Percentiles rank a stretch among this genome's conserved stretches.
These are phyloP conservation scores for Azemiops feae DNA, from an alignment of 2,113 vertebrate species.

Conservation along the genomic window DNA sequence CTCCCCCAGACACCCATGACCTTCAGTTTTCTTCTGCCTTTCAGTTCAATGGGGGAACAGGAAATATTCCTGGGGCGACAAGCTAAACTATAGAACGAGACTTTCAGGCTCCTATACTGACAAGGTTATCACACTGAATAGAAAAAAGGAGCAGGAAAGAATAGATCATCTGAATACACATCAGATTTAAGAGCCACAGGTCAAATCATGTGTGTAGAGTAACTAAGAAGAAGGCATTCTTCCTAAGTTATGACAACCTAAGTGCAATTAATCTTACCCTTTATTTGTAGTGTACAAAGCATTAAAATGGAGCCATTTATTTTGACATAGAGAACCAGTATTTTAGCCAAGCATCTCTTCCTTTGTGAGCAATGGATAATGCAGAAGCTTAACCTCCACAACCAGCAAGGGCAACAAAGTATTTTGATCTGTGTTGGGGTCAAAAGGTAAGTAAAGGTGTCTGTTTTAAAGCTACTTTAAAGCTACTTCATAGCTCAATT, in stretches of 20 bases:
- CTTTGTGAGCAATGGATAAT: background rate
- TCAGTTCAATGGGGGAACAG: background rate
- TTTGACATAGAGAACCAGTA: background rate
- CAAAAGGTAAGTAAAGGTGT: background rate
- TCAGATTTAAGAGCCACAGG: slow-evolving; percentile 12
- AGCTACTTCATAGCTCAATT: background rate
- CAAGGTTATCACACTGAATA: slow-evolving; percentile 29
- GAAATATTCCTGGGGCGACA: slow-evolving; percentile 10
- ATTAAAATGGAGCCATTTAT: background rate
- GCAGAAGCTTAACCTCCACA: background rate
- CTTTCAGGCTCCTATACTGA: slow-evolving; percentile 27
- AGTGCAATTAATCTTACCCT: background rate
- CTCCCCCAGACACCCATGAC: background rate
- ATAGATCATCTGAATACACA: slow-evolving; percentile 14
- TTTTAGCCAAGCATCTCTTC: background rate
- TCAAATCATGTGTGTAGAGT: background rate
- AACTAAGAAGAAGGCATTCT: background rate
- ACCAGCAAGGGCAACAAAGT: background rate
- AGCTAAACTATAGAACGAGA: slow-evolving; percentile 10
- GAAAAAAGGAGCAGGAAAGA: background rate
- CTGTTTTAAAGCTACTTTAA: background rate
- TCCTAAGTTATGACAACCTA: background rate
- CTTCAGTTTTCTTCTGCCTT: slow-evolving; percentile 8
- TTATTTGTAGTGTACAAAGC: background rate
- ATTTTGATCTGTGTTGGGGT: background rate